Percentiles rank a stretch among this genome's conserved stretches.
Conservation (phyloP, 92 coral and sea anemone species). For the Zoanthus sansibaricus region DNA sequence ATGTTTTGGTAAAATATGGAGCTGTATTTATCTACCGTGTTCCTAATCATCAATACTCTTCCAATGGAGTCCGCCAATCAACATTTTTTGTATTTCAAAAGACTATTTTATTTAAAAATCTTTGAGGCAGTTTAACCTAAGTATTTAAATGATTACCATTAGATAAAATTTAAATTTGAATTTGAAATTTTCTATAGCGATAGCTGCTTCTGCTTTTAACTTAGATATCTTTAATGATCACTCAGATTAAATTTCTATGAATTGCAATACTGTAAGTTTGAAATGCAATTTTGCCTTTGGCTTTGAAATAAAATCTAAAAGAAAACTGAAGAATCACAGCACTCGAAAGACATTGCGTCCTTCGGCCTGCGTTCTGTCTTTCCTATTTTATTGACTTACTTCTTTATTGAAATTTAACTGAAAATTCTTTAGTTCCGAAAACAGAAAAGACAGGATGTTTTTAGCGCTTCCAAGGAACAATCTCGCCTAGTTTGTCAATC, state of each 20-base stretch:
- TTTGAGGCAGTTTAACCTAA: slow-evolving; percentile 2
- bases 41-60: neutral
- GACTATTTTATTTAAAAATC: slow-evolving; percentile 23
- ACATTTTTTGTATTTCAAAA: slow-evolving; percentile 6
- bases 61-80: neutral
- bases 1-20: neutral
- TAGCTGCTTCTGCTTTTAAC: no score
- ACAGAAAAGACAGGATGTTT: slow-evolving; percentile 28
- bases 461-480: slow-evolving; percentile 1
- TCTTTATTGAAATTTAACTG: neutral
- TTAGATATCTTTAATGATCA: no score
- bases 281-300: neutral
- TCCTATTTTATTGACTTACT: neutral
- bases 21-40: neutral
- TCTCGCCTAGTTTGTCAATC: slow-evolving; percentile 4
- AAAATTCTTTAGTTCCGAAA: slow-evolving; percentile 33
- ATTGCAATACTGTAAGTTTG: neutral
- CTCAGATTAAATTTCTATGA: neutral
- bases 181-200: neutral
- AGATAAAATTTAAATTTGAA: slow-evolving; percentile 14
- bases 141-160: neutral
- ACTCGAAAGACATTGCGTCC: neutral
- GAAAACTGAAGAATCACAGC: neutral
- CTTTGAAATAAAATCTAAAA: neutral
- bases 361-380: neutral